phyloP scores from a whole-genome alignment of 2,888 invertebrate genomes.

The Tipula lateralis region DNA sequence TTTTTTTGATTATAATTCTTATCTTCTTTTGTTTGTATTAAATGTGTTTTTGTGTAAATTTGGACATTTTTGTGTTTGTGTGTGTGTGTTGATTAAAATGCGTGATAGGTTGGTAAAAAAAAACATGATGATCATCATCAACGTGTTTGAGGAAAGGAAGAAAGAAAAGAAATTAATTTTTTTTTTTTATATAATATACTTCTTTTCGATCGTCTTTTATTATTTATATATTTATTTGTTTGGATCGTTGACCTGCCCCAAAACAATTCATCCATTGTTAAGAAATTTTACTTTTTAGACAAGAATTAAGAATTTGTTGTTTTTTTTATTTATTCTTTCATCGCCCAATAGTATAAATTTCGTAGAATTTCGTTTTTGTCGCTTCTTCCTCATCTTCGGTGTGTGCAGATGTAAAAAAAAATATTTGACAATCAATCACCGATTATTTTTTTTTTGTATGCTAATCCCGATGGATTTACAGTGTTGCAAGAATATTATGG shows the following conservation, averaged over 20 bases:
- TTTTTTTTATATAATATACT: neutral
- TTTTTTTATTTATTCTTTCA: neutral
- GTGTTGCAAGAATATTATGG: neutral
- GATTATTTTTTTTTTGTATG: neutral
- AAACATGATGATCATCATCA: neutral
- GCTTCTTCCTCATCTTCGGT: neutral
- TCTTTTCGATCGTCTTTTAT: neutral
- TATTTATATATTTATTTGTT: neutral
- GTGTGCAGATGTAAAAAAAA: neutral
- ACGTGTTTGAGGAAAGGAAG: neutral
- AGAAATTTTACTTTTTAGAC: neutral
- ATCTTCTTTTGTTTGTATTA: neutral
- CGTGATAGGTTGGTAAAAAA: neutral
- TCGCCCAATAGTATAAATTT: neutral
- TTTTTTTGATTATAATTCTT: neutral
- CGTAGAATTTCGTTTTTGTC: neutral
- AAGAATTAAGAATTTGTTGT: conserved; percentile 14
- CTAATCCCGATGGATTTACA: neutral
- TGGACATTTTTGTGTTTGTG: neutral
- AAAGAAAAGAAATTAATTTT: conserved; percentile 6
- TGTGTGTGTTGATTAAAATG: conserved; percentile 13
- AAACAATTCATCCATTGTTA: conserved; percentile 24
- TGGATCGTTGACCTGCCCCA: conserved; percentile 24
- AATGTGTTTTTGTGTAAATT: neutral
- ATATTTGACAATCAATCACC: neutral